These are phyloP conservation scores for Theocolax elegans DNA, from an alignment of 1,140 invertebrate genomes.

Conservation along the genomic window DNA sequence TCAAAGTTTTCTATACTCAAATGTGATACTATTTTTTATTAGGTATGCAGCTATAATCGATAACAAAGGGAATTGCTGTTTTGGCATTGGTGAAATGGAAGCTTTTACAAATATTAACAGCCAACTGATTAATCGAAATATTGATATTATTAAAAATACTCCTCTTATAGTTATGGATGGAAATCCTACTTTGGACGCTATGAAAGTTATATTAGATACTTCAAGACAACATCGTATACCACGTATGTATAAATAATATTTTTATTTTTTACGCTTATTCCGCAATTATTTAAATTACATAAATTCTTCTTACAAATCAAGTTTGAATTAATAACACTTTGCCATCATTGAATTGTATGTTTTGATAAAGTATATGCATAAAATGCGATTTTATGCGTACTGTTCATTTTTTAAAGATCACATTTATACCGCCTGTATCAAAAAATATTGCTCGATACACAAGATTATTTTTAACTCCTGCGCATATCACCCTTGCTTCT, in stretches of 20 bases:
- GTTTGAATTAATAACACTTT: too few species aligned
- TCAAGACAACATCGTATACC: slow-evolving; percentile 74
- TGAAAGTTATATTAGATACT: slow-evolving; percentile 73
- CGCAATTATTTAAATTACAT: not conserved
- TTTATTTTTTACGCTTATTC: too few species aligned
- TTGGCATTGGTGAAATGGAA: slow-evolving; percentile 87
- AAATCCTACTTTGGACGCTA: slow-evolving; percentile 77
- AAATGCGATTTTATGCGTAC: too few species aligned
- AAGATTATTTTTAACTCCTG: too few species aligned
- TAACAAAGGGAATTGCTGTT: slow-evolving; percentile 77
- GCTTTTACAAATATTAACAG: slow-evolving; percentile 79
- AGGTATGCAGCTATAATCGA: slow-evolving; percentile 82
- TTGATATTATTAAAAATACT: slow-evolving; percentile 63
- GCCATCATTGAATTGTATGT: too few species aligned
- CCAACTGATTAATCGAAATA: slow-evolving; percentile 68
- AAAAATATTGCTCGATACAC: too few species aligned
- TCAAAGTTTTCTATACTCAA: too few species aligned
- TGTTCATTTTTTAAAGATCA: too few species aligned
- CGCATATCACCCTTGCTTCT: too few species aligned
- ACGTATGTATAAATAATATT: slow-evolving; percentile 71
- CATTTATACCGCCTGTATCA: too few species aligned
- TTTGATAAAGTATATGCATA: too few species aligned
- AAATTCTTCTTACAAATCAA: too few species aligned
- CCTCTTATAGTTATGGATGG: slow-evolving; percentile 85
- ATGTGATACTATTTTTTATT: slow-evolving; percentile 50